Evolutionary conservation across 2,113 vertebrate genomes (phyloP).

Genomic region (Nannobrachium achirus): DNA sequence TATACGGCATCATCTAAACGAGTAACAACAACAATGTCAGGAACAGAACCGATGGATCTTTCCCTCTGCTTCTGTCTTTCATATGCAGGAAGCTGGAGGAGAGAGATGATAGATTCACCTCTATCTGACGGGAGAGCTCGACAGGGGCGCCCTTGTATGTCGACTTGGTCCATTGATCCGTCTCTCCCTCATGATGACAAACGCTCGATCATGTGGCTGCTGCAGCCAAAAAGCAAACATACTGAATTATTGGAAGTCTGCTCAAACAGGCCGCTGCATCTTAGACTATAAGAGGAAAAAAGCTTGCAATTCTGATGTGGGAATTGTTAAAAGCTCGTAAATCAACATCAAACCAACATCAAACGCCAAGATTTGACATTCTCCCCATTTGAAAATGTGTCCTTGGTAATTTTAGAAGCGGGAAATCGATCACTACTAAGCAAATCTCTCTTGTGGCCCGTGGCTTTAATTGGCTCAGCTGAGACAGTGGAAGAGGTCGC

Average conservation of each 20-base stretch:
- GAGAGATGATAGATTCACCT: slow-evolving; percentile 61
- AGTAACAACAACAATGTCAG: slow-evolving; percentile 28
- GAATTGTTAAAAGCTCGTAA: background rate
- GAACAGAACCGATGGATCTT: slow-evolving; percentile 14
- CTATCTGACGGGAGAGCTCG: slow-evolving; percentile 50
- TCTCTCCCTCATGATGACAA: slow-evolving; percentile 44
- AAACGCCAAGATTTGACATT: background rate
- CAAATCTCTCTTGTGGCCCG: background rate
- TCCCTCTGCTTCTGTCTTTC: slow-evolving; percentile 20
- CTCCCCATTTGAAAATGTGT: background rate
- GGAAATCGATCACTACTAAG: background rate
- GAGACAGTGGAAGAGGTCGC: background rate
- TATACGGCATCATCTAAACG: slow-evolving; percentile 45
- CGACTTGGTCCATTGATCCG: slow-evolving; percentile 51
- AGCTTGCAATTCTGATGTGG: background rate
- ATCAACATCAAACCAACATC: background rate
- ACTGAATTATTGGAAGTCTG: slow-evolving; percentile 43
- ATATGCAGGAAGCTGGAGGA: slow-evolving; percentile 64
- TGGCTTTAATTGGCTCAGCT: background rate
- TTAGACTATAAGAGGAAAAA: background rate
- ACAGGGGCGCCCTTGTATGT: slow-evolving; percentile 57
- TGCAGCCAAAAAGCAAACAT: slow-evolving; percentile 45
- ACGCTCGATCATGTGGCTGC: slow-evolving; percentile 40
- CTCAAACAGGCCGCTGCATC: slow-evolving; percentile 39
- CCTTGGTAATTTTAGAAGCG: background rate